Percentiles rank a stretch among this genome's conserved stretches.
Conservation (phyloP, 1,140 invertebrate species). For the Aphaenogaster ashmeadi region DNA sequence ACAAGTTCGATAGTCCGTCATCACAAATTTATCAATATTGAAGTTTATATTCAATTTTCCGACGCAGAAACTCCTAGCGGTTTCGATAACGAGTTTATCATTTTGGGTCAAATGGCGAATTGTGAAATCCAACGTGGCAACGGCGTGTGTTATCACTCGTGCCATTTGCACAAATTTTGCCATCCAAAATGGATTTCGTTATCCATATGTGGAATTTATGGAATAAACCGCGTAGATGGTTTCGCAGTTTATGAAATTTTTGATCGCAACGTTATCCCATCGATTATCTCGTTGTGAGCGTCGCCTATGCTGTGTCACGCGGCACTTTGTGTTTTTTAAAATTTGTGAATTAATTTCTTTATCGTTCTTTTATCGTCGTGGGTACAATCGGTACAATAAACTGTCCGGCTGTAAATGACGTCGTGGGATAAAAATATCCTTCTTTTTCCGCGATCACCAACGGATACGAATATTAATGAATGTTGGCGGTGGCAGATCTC, state of each 20-base stretch:
- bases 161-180: slow-evolving; percentile 43
- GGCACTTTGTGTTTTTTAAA: background rate
- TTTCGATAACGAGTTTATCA: slow-evolving; percentile 39
- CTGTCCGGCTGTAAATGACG: slow-evolving; percentile 2
- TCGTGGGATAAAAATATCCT: background rate
- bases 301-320: background rate
- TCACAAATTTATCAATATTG: slow-evolving; percentile 44
- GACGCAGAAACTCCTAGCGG: slow-evolving; percentile 1
- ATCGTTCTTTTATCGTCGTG: background rate
- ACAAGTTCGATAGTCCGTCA: slow-evolving; percentile 34
- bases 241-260: slow-evolving; percentile 45
- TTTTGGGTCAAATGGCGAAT: slow-evolving; percentile 30
- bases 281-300: slow-evolving; percentile 28
- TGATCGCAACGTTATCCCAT: slow-evolving; percentile 12
- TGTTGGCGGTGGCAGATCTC: background rate
- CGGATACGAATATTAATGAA: slow-evolving; percentile 32
- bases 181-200: slow-evolving; percentile 29
- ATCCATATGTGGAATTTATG: slow-evolving; percentile 10
- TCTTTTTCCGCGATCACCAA: background rate
- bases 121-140: slow-evolving; percentile 29
- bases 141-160: slow-evolving; percentile 8
- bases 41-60: slow-evolving; percentile 40
- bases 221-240: slow-evolving; percentile 37
- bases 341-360: slow-evolving; percentile 4
- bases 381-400: background rate